Base-by-base conservation (phyloP, 2,797 vertebrate genomes). In the Rhadinocentrus ornatus region DNA sequence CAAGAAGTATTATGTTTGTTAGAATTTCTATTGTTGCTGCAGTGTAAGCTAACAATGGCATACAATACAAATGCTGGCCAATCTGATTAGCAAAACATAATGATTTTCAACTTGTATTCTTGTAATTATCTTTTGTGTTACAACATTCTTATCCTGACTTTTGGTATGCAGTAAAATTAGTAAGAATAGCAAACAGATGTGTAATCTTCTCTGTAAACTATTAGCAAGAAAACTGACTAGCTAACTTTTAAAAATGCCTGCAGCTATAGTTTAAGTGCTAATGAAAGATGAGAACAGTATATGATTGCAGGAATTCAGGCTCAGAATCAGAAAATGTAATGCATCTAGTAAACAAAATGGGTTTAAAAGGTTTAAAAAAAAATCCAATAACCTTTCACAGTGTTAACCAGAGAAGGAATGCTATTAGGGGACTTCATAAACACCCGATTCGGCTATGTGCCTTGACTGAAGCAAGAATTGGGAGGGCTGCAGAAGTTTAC, bases 381-480 rank as follows among this genome's bases (percentile, higher is more conserved):
- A 12, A 3, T 37, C 37, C 12, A 37, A 37, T 13, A 3, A 37
- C 3, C 11, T 13, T 15, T 59, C 11, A 63, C 3, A 15, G 67
- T 9, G 44, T 44, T 53, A 29, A 54, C 50, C 58, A 65, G 55
- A 54, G 39, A 34, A 66, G 52, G 59, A 61, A 37, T 39, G 60
- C 39, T 68, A 60, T 71, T 54, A 29, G 55, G 24, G 69, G 71
- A 71, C 53, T 71, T 80, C 66, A 63, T 34, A 69, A 75, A 69
- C 69, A 73, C 8, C 24, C 18, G 18, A 29, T 72, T 81, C 50
- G 76, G 67, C 24, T 27, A 13, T 24, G 27, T 35, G 34, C 64
- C 65, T 27, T 58, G 15, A 35, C 20, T 0, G 27, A 69, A 18
- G 32, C 24, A 16, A 27, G 24, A 58, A 58, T 1, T 15, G 58